These are phyloP conservation scores for Leptinotarsa lineolata DNA, from an alignment of 1,140 invertebrate genomes.

Conservation along the genomic window DNA sequence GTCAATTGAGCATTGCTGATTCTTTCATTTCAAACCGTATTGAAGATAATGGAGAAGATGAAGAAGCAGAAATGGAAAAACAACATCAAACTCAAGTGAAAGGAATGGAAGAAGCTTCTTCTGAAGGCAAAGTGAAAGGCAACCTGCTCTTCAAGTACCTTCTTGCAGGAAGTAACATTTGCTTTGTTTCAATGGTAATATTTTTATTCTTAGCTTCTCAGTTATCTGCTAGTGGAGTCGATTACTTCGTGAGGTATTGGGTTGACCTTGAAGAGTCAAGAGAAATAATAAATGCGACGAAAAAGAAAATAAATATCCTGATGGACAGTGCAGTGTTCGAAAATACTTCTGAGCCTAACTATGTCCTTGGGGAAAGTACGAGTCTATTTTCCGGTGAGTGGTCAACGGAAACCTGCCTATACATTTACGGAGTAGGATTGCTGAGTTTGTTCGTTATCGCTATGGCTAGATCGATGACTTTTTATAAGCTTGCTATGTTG, in stretches of 20 bases:
- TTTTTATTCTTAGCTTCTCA: slow-evolving; percentile 65
- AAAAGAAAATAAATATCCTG: neutral
- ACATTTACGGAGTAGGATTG: slow-evolving; percentile 60
- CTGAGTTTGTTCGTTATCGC: slow-evolving; percentile 57
- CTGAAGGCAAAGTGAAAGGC: slow-evolving; percentile 49
- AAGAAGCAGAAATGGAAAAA: slow-evolving; percentile 32
- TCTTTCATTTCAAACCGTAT: slow-evolving; percentile 35
- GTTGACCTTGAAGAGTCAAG: slow-evolving; percentile 51
- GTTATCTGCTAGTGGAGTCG: slow-evolving; percentile 67
- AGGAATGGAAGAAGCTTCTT: slow-evolving; percentile 48
- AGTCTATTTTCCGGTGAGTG: neutral
- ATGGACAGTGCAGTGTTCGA: neutral
- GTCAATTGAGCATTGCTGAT: slow-evolving; percentile 46
- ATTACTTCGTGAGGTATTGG: slow-evolving; percentile 83
- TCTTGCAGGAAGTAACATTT: slow-evolving; percentile 65
- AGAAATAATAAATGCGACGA: neutral
- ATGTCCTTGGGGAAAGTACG: neutral
- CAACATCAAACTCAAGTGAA: slow-evolving; percentile 35
- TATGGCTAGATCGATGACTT: slow-evolving; percentile 59
- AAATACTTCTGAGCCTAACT: neutral
- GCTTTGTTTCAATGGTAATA: slow-evolving; percentile 62
- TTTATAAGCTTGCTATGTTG: slow-evolving; percentile 68
- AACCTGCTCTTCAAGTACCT: slow-evolving; percentile 64
- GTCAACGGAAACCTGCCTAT: slow-evolving; percentile 54
- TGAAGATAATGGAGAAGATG: slow-evolving; percentile 31